Evolutionary conservation across 2,888 invertebrate genomes (phyloP).

Genomic region (Sinodicranocentrus sp.): DNA sequence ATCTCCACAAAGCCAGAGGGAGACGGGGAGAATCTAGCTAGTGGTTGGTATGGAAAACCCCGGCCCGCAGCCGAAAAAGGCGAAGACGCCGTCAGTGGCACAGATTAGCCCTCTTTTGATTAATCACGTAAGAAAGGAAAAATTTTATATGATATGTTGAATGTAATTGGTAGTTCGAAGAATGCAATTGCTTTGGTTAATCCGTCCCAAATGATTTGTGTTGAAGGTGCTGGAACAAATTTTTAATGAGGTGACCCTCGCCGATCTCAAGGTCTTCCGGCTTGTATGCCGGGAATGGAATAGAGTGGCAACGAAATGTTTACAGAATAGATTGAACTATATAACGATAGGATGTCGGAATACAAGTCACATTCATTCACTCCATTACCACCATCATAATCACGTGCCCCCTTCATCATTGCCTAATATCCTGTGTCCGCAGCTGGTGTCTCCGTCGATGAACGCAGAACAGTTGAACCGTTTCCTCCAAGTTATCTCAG

Average conservation of each 20-base stretch:
- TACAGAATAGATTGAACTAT: conserved; percentile 51
- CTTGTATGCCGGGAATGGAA: conserved; percentile 65
- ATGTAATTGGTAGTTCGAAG: no score
- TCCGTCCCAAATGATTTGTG: no score
- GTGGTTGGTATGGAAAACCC: no score
- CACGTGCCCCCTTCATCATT: background rate
- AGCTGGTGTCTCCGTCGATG: conserved; percentile 45
- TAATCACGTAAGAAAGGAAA: conserved; percentile 42
- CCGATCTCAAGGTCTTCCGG: conserved; percentile 58
- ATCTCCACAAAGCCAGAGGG: no score
- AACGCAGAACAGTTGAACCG: conserved; percentile 54
- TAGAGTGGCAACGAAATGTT: conserved; percentile 58
- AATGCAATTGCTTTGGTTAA: no score
- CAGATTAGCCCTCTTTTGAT: conserved; percentile 53
- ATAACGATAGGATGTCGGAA: conserved; percentile 60
- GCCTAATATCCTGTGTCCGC: background rate
- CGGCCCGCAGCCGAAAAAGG: conserved; percentile 22
- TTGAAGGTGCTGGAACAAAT: conserved; percentile 57
- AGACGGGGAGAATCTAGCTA: no score
- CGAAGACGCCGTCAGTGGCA: conserved; percentile 30
- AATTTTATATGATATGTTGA: no score
- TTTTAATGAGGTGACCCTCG: conserved; percentile 29
- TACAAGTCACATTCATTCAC: conserved; percentile 35
- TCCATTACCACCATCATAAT: conserved; percentile 44
- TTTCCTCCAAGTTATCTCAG: conserved; percentile 55